phyloP scores from a whole-genome alignment of 2,888 invertebrate genomes.

The Cosmia pyralina region DNA sequence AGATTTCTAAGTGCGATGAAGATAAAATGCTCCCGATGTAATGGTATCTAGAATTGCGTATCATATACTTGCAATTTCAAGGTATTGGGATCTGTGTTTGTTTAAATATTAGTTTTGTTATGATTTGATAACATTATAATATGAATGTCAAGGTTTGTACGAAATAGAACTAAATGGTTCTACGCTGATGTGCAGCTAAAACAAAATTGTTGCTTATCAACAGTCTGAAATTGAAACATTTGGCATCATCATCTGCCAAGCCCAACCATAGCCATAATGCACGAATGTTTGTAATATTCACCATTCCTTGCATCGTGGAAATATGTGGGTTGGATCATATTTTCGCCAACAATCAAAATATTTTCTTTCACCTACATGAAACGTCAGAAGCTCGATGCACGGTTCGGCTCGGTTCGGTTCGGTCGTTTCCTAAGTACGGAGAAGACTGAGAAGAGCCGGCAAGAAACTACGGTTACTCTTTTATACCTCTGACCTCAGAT shows the following conservation, averaged over 20 bases:
- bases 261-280: neutral
- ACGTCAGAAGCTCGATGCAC: neutral
- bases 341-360: too few species aligned
- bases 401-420: too few species aligned
- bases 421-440: too few species aligned
- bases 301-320: too few species aligned
- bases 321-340: too few species aligned
- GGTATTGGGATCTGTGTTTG: conserved; percentile 3
- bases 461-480: too few species aligned
- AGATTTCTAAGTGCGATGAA: neutral
- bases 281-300: neutral
- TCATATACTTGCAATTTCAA: neutral
- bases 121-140: conserved; percentile 5
- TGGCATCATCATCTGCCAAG: neutral
- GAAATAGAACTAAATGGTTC: neutral
- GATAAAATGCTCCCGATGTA: neutral
- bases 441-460: too few species aligned
- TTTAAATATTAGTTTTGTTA: conserved; percentile 20
- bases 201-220: conserved; percentile 1
- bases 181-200: neutral
- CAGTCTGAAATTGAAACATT: neutral
- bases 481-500: too few species aligned
- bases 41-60: neutral
- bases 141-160: conserved; percentile 3
- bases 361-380: too few species aligned